phyloP scores from a whole-genome alignment of 2,113 vertebrate genomes.

The Pollimyrus isidori region DNA sequence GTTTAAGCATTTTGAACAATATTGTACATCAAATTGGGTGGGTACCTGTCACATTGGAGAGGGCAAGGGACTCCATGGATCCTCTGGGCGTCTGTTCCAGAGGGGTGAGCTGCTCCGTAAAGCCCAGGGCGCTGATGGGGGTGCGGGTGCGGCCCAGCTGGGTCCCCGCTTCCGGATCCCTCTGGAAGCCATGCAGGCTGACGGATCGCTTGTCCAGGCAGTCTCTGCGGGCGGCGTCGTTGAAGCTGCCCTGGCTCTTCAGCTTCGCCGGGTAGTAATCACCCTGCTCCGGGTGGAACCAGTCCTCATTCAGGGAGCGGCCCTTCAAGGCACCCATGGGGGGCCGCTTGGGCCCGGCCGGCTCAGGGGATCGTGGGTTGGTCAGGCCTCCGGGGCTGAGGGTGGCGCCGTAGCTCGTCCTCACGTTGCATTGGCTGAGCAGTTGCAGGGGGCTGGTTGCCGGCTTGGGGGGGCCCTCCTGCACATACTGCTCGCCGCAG shows the following conservation, averaged over 20 bases:
- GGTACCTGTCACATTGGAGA: constrained; percentile 86
- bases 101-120: constrained; percentile 80
- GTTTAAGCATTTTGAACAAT: background rate
- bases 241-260: constrained; percentile 81
- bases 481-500: constrained; percentile 69
- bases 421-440: constrained; percentile 87
- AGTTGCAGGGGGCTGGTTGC: constrained; percentile 80
- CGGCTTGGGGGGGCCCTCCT: constrained; percentile 64
- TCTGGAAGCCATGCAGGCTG: constrained; percentile 83
- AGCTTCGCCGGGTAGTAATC: constrained; percentile 79
- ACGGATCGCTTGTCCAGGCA: constrained; percentile 79
- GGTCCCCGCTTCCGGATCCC: constrained; percentile 52
- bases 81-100: constrained; percentile 84
- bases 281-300: constrained; percentile 73
- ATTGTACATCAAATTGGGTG: background rate
- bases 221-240: constrained; percentile 73
- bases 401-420: constrained; percentile 70
- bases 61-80: constrained; percentile 87
- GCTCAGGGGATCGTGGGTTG: constrained; percentile 75
- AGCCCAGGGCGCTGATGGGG: constrained; percentile 86
- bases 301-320: constrained; percentile 75
- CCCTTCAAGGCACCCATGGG: constrained; percentile 78
- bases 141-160: constrained; percentile 81
- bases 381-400: constrained; percentile 62
- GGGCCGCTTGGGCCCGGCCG: constrained; percentile 71